These are phyloP conservation scores for Diachasmimorpha longicaudata DNA, from an alignment of 1,140 invertebrate genomes.

Conservation along the genomic window DNA sequence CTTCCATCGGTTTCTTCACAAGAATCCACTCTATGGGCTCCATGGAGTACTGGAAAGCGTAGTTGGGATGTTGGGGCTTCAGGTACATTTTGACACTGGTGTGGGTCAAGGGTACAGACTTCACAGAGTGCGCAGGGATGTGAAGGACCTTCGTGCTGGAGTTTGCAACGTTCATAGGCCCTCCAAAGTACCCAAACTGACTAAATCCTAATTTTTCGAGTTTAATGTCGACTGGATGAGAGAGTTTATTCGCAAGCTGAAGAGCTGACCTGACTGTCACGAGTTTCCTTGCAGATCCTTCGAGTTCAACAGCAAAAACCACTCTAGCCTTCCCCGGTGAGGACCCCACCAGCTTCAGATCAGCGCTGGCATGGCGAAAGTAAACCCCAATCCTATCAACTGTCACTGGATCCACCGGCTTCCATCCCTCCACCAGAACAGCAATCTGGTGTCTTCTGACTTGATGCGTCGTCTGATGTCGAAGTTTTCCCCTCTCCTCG, in stretches of 20 bases:
- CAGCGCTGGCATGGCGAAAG: slow-evolving; percentile 79
- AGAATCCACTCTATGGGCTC: slow-evolving; percentile 71
- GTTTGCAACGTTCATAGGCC: neutral
- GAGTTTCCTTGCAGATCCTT: slow-evolving; percentile 91
- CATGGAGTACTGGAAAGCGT: slow-evolving; percentile 67
- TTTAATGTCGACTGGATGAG: slow-evolving; percentile 74
- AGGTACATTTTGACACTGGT: slow-evolving; percentile 69
- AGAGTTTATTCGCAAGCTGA: slow-evolving; percentile 78
- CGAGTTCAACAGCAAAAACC: slow-evolving; percentile 87
- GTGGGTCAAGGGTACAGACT: slow-evolving; percentile 71
- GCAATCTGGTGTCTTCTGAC: slow-evolving; percentile 83
- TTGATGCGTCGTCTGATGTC: slow-evolving; percentile 82
- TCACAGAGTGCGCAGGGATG: slow-evolving; percentile 55
- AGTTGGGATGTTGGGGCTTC: slow-evolving; percentile 59
- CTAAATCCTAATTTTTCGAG: slow-evolving; percentile 64
- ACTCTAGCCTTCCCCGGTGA: slow-evolving; percentile 69
- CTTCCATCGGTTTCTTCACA: slow-evolving; percentile 67
- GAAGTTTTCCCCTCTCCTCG: slow-evolving; percentile 76
- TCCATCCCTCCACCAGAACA: slow-evolving; percentile 90
- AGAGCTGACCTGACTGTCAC: slow-evolving; percentile 95
- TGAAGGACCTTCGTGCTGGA: slow-evolving; percentile 46
- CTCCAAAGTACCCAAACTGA: slow-evolving; percentile 41
- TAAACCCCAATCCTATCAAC: slow-evolving; percentile 95
- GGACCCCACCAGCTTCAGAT: slow-evolving; percentile 41
- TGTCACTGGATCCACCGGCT: slow-evolving; percentile 83